Conservation (phyloP, 1,140 invertebrate species). For the Eumeta japonica region DNA sequence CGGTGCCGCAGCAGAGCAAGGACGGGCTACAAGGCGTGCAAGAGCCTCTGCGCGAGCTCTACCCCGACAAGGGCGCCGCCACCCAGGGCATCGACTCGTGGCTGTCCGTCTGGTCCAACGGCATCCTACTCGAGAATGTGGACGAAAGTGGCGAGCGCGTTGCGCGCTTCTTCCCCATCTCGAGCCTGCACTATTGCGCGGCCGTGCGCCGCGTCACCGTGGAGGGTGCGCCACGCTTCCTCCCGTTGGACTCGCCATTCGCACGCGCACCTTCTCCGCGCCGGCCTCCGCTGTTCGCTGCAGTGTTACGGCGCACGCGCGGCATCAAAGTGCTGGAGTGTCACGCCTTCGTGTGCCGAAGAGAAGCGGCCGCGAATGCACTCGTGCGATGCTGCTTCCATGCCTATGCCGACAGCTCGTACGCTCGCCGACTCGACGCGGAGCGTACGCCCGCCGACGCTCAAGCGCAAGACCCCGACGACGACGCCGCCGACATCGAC, state of each 20-base stretch:
- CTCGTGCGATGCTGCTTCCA: conserved; percentile 93
- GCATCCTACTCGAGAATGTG: conserved; percentile 93
- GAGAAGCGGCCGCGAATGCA: conserved; percentile 92
- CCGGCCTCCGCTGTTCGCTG: conserved; percentile 95
- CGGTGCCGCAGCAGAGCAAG: conserved; percentile 96
- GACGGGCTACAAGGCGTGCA: conserved; percentile 97
- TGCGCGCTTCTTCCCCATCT: conserved; percentile 95
- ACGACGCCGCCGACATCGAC: conserved; percentile 71
- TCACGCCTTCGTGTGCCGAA: conserved; percentile 97
- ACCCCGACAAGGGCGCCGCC: conserved; percentile 85
- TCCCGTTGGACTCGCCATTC: conserved; percentile 95
- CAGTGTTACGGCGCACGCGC: conserved; percentile 89
- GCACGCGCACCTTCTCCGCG: conserved; percentile 80
- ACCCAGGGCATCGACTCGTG: conserved; percentile 94
- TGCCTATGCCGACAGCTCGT: conserved; percentile 91
- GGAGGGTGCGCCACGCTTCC: conserved; percentile 78
- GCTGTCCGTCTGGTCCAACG: conserved; percentile 96
- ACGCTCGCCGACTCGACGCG: conserved; percentile 77
- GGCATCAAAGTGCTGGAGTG: conserved; percentile 99
- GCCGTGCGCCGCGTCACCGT: conserved; percentile 84
- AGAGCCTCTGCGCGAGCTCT: conserved; percentile 93
- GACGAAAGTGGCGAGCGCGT: conserved; percentile 94
- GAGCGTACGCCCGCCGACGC: conserved; percentile 37
- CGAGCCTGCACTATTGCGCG: conserved; percentile 95
- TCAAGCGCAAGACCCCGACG: conserved; percentile 53